phyloP scores from a whole-genome alignment of 2,113 vertebrate genomes.

The Natator depressus region DNA sequence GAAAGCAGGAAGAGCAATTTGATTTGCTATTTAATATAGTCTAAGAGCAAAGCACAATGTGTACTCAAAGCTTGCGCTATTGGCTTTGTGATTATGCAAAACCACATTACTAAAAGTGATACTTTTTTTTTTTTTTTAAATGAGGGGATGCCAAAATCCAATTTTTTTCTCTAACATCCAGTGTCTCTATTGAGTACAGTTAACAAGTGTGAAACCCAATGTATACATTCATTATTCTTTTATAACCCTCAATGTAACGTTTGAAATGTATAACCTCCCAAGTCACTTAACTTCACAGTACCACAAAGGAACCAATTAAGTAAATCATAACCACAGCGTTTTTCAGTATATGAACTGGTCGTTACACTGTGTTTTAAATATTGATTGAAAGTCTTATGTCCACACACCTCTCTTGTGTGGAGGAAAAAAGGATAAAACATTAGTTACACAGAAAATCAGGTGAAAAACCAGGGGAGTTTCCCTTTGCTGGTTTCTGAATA shows the following conservation, averaged over 20 bases:
- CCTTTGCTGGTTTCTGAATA: not conserved
- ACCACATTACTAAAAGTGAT: slow-evolving; percentile 14
- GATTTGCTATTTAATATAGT: slow-evolving; percentile 48
- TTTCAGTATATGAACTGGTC: not conserved
- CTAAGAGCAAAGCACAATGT: not conserved
- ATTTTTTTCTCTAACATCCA: not conserved
- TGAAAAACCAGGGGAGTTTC: not conserved
- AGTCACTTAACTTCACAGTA: not conserved
- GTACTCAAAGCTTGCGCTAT: not conserved
- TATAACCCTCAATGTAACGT: not conserved
- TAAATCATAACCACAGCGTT: not conserved
- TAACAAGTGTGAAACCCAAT: not conserved
- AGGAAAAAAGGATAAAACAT: not conserved
- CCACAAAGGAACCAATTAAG: not conserved
- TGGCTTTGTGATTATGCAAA: slow-evolving; percentile 40
- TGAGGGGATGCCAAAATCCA: not conserved
- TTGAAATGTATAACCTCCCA: not conserved
- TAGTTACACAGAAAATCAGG: not conserved
- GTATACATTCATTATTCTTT: not conserved
- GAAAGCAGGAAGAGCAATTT: slow-evolving; percentile 44
- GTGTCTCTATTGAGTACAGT: not conserved
- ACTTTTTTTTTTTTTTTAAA: not conserved
- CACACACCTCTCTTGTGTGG: rapidly evolving
- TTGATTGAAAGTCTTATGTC: not conserved
- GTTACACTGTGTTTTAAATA: not conserved